These are phyloP conservation scores for Beris chalybata DNA, from an alignment of 2,888 invertebrate species.

Conservation along the genomic window DNA sequence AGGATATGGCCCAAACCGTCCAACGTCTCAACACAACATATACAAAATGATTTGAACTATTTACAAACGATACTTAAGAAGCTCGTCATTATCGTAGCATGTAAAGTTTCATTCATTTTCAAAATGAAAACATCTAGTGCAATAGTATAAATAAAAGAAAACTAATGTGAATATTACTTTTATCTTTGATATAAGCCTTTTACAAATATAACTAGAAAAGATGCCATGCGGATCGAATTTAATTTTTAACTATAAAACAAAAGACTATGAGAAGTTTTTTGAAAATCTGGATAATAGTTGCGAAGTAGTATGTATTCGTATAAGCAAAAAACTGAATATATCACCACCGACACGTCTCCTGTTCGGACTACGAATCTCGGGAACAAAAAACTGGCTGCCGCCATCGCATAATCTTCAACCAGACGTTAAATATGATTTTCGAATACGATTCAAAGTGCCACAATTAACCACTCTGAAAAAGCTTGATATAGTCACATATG, in stretches of 20 bases:
- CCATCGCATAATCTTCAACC: conserved; percentile 62
- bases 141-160: too few relatives aligned
- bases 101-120: too few relatives aligned
- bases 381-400: conserved; percentile 69
- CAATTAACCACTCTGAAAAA: conserved; percentile 47
- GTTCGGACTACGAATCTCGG: conserved; percentile 72
- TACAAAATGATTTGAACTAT: too few relatives aligned
- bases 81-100: too few relatives aligned
- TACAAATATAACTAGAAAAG: neutral
- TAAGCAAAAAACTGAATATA: conserved; percentile 68
- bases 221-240: conserved; percentile 39
- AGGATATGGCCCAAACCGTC: too few relatives aligned
- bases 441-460: conserved; percentile 76
- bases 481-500: conserved; percentile 74
- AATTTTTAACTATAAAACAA: conserved; percentile 48
- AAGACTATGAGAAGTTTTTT: conserved; percentile 45
- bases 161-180: too few relatives aligned
- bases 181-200: too few relatives aligned
- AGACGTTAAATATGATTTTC: conserved; percentile 68
- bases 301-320: conserved; percentile 71
- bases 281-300: conserved; percentile 53
- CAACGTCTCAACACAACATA: too few relatives aligned
- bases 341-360: conserved; percentile 76
- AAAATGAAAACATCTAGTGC: too few relatives aligned
- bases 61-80: too few relatives aligned